Evolutionary conservation across 2,888 invertebrate species (phyloP), one percentile per base, ranked within the genome.

Genomic region (Liodrosophila aerea): DNA sequence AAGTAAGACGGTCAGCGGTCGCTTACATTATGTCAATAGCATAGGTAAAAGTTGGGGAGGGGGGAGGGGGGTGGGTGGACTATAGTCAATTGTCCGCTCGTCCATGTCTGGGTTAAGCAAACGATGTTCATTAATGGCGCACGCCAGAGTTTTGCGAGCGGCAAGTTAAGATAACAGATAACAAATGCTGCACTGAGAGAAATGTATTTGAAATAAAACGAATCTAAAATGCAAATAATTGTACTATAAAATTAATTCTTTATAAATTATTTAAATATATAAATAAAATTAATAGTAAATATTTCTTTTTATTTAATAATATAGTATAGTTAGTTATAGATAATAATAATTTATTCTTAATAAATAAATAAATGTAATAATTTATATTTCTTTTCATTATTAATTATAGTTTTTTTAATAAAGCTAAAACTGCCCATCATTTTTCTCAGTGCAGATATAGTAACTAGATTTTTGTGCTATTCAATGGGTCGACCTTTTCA

Each of bases 1-100:
- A 51, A 18, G 46, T 13, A 9, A 36, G 62, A 39, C 41, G 46
- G 60, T 61, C 43, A 41, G 57, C 57, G 52, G 49, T 57, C 59
- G 83, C 80, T 78, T 82, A 83, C 81, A 78, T 80, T 83, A 80
- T 83, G 77, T 80, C 77, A 78, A 78, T 69, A 69, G 74, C 71
- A 64, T 65, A 65, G 81, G 73, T 62, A 64, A 49, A 71, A 58
- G 47, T 46, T 45, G 43, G 51, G 34, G 43, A 51, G 51, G 30
- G 8, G 12, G 7, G 51, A 27, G 16, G 22, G 9, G 12, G 22
- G 15, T 15, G 12, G 3, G 13, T 29, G 27, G 31, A 41, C n/a
- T 15, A 9, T 43, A 7, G 49, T 16, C 11, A 27, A 39, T 16
- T 56, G 47, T 40, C 33, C 53, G 54, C 7, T n/a, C 27, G 70